Conservation (phyloP, 2,113 vertebrate species). For the Centrocercus urophasianus region DNA sequence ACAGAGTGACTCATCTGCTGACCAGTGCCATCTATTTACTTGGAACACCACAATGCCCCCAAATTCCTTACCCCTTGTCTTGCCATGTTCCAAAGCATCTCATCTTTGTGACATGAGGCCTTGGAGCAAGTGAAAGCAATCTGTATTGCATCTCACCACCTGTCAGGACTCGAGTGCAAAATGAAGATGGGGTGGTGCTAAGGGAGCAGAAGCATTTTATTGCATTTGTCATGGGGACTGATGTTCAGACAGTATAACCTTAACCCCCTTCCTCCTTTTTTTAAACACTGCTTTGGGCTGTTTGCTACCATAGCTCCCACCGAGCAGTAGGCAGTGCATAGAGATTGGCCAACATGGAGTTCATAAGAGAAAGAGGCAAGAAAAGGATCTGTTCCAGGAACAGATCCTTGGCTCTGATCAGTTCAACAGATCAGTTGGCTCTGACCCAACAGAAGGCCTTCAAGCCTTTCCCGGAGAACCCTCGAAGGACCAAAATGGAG, state of each 20-base stretch:
- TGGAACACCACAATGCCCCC: background rate
- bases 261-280: background rate
- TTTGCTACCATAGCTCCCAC: background rate
- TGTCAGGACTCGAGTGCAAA: background rate
- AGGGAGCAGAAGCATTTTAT: background rate
- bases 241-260: background rate
- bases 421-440: background rate
- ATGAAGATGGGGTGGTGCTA: background rate
- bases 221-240: background rate
- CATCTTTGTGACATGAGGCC: background rate
- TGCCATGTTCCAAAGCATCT: background rate
- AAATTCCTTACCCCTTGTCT: background rate
- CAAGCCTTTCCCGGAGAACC: constrained; percentile 22
- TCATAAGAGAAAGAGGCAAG: background rate
- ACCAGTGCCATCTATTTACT: background rate
- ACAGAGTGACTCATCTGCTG: background rate
- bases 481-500: constrained; percentile 41
- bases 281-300: background rate
- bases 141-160: background rate
- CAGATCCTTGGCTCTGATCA: background rate
- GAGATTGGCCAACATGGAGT: background rate
- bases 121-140: background rate
- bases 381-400: background rate
- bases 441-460: constrained; percentile 33
- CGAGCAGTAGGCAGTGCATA: background rate